Conservation (phyloP, 2,888 invertebrate species). For the Phymatocera aterrima region DNA sequence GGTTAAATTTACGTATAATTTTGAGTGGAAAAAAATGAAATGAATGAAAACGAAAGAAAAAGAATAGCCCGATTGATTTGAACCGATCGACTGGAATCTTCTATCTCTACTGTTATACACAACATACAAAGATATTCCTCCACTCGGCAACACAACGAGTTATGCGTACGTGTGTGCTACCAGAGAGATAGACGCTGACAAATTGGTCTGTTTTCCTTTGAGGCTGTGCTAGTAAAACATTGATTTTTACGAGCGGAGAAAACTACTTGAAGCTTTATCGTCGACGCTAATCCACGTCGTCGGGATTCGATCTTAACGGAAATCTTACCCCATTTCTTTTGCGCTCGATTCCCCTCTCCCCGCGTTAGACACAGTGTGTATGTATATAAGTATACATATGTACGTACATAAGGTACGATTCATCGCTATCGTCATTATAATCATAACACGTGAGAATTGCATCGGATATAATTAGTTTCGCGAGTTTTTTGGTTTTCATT, state of each 20-base stretch:
- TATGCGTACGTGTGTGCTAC: background rate
- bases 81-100: slow-evolving; percentile 18
- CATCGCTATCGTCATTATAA: background rate
- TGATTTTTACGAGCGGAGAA: slow-evolving; percentile 30
- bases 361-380: background rate
- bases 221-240: slow-evolving; percentile 27
- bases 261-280: slow-evolving; percentile 23
- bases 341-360: background rate
- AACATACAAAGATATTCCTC: slow-evolving; percentile 4
- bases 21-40: background rate
- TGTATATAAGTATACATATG: background rate
- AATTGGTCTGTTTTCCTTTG: slow-evolving; percentile 40
- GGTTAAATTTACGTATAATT: slow-evolving; percentile 4
- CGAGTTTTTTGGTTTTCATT: background rate
- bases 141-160: slow-evolving; percentile 6
- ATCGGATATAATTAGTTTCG: background rate
- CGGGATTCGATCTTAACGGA: slow-evolving; percentile 22
- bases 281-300: slow-evolving; percentile 17
- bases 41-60: background rate
- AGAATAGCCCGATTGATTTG: background rate
- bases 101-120: background rate
- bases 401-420: no score
- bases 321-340: slow-evolving; percentile 18
- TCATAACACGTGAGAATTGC: background rate
- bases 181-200: slow-evolving; percentile 31